Evolutionary conservation across 1,140 invertebrate genomes (phyloP), one percentile per base, ranked within the genome.

Genomic region (Cataglyphis hispanica): DNA sequence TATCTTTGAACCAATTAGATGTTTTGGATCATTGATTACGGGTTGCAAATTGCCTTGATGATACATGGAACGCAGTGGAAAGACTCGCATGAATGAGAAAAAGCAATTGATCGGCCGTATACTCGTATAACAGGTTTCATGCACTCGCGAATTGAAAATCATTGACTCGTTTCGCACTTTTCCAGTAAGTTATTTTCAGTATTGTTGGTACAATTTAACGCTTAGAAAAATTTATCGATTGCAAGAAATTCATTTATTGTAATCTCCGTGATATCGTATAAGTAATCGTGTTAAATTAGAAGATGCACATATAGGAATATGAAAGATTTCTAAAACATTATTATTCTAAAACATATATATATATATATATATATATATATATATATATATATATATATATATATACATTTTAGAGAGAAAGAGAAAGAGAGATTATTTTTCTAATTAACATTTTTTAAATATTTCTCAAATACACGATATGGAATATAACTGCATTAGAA

Each of bases 101-200:
- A 91, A 86, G 86, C 85, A 78, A 90, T 90, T 90, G 89, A 91
- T 91, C 84, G 84, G 76, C 60, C 64, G 84, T 63, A 63, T 75
- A 69, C 77, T 81, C 67, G 88, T 46, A 69, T 84, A 92, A 92
- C 92, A 91, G 93, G 93, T 93, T 91, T 89, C 88, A 88, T 64
- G 81, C 58, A 78, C 64, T 78, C 66, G 74, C 76, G 89, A 87
- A 91, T 91, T 86, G 91, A 92, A 88, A 94, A 92, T 92, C 92
- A 92, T 93, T 93, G 93, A 92, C 92, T 93, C 89, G 93, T 93
- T 93, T 94, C 86, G 84, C 90, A 37, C 61, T 90, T 69, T 69
- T 61, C 53, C 58, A 67, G 58, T 80, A 89, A 85, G 80, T 86
- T 72, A 53, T 85, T 86, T 64, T 87, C 58, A 34, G 37, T 64